Base-by-base conservation (phyloP, 35 echinoderm and acorn worm species). In the Lytechinus pictus region DNA sequence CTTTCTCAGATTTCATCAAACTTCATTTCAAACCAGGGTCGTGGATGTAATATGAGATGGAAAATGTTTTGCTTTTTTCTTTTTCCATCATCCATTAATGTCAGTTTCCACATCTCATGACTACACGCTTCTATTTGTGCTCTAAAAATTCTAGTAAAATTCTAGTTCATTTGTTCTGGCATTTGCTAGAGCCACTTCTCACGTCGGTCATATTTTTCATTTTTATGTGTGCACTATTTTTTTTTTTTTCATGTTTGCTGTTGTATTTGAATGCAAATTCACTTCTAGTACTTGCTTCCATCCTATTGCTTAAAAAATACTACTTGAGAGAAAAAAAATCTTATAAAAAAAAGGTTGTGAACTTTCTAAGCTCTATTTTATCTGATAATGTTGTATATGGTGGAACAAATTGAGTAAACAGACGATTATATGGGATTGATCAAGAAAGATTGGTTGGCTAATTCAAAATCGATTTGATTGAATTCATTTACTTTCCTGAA, bases 401-500 rank as follows among this genome's bases (percentile, higher is more conserved):
- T 79, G 66, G 66, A 24, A 79, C 61, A 21, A 19, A 16, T 5
- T 79, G 13, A 9, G 56, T 58, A 58, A 58, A 58, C n/a, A 19
- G 12, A 24, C 66, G 21, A n/a, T 79, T n/a, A 79, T 79, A 79
- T n/a, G 66, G 66, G 66, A 79, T 79, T 79, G 66, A 79, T 79
- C 4, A 24, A 79, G 66, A 79, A 44, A 24, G 21, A n/a, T 79
- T 79, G 19, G 16, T 79, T 79, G 66, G 66, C 66, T 79, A 79
- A 79, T 79, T 79, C 66, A 79, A 79, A 79, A 44, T 44, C 33
- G 33, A 44, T 44, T 79, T 19, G 4, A 79, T 16, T 16, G 66
- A 79, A 79, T 79, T 79, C 66, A 79, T 79, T 79, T 79, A 79
- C 66, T 79, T 79, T 79, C 66, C 14, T 24, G 66, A 79, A 79